These are phyloP conservation scores for Syngnathus rostellatus DNA, from an alignment of 2,797 vertebrate genomes.

Conservation along the genomic window DNA sequence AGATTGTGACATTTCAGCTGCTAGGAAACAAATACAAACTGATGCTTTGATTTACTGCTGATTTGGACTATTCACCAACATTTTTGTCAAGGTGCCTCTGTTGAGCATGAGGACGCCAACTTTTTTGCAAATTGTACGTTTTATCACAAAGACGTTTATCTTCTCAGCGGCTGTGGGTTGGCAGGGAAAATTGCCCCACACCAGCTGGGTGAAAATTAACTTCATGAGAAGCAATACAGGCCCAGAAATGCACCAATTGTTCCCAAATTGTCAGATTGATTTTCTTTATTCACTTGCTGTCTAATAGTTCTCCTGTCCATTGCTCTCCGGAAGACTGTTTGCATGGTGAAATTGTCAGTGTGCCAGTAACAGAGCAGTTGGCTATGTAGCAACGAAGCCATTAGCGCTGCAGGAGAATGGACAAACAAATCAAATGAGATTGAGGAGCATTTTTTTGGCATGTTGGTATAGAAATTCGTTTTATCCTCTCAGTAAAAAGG, in stretches of 20 bases:
- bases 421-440: neutral
- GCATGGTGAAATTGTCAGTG: constrained; percentile 16
- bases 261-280: constrained; percentile 32
- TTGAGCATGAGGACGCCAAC: neutral
- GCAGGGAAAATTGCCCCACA: constrained; percentile 4
- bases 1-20: neutral
- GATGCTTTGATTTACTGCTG: neutral
- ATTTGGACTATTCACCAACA: neutral
- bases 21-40: too few species aligned
- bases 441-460: neutral
- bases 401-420: constrained; percentile 20
- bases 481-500: neutral
- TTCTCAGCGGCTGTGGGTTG: neutral
- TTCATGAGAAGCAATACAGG: constrained; percentile 7
- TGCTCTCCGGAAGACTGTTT: constrained; percentile 29
- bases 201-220: constrained; percentile 22
- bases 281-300: constrained; percentile 33
- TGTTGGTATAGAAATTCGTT: neutral
- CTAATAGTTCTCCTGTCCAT: constrained; percentile 39
- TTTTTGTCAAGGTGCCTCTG: neutral
- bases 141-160: neutral
- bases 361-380: neutral
- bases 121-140: neutral
- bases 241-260: constrained; percentile 21
- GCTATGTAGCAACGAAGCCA: constrained; percentile 33